Evolutionary conservation across 2,888 invertebrate species (phyloP).

Genomic region (Amphipyra tragopoginis): DNA sequence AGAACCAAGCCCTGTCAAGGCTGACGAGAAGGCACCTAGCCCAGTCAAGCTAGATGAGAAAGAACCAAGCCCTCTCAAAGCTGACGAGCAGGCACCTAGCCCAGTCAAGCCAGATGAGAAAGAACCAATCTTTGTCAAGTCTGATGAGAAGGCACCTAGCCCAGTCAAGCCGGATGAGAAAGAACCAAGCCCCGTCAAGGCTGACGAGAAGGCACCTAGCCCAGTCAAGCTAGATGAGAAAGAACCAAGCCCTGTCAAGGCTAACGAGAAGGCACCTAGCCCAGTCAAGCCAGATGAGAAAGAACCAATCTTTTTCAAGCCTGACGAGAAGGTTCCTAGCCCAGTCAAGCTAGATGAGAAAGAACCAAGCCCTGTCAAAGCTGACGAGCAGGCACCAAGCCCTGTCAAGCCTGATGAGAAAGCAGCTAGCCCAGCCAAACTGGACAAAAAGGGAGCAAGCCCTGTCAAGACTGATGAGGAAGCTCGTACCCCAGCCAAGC

Average conservation of each 20-base stretch:
- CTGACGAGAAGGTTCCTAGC: neutral
- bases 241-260: neutral
- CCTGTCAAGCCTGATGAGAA: neutral
- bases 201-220: slow-evolving; percentile 10
- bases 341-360: neutral
- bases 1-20: slow-evolving; percentile 8
- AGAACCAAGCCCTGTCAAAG: too few species aligned
- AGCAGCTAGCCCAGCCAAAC: neutral
- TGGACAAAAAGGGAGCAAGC: neutral
- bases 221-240: neutral
- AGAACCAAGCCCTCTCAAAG: neutral
- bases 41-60: slow-evolving; percentile 9
- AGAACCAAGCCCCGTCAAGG: slow-evolving; percentile 1
- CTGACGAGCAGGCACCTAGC: neutral
- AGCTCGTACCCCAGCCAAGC: neutral
- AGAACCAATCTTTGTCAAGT: neutral
- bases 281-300: neutral
- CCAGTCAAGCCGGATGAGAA: slow-evolving; percentile 14
- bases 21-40: slow-evolving; percentile 20
- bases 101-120: neutral
- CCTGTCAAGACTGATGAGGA: neutral
- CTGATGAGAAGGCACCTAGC: slow-evolving; percentile 14
- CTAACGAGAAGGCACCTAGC: neutral
- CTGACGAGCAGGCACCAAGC: neutral
- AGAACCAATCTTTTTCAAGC: neutral